Base-by-base conservation (phyloP, 1,140 invertebrate species). In the Drosophila malerkotliana region DNA sequence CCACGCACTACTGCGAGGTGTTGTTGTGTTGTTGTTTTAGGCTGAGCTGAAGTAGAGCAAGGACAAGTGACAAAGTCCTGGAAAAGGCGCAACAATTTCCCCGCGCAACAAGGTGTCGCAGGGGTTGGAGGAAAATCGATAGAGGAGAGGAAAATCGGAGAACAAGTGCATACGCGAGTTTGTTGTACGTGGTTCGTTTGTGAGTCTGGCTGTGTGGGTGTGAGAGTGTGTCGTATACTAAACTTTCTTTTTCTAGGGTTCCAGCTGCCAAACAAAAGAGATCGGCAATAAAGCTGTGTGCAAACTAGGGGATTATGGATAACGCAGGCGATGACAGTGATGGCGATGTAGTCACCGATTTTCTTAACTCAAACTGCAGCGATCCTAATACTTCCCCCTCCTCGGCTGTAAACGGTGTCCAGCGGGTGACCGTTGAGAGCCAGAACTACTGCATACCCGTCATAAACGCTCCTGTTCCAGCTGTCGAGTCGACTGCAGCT, bases 291-390 rank as follows among this genome's bases (percentile, higher is more conserved):
- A 47, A 10, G 21, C 54, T n/a, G 14, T n/a, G 30, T 12, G 24
- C 7, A 28, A 18, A 18, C 44, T 45, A 62, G n/a, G 18, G 44
- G 41, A 83, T 39, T 79, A 87, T 87, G 82, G 83, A 87, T 47
- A 88, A 74, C 53, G 41, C 44, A 45, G 58, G 64, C 55, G 78
- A 92, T 47, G 91, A 92, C 66, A 92, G 91, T 55, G 91, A 92
- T 52, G 90, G 80, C 66, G 91, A 92, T 80, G 76, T 89, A 52
- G 90, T 92, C 56, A 92, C 91, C 21, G 91, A 92, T 78, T 92
- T 91, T 60, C 58, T 92, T 28, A 91, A 91, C 61, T 91, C 88
- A 12, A 91, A 91, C 54, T 77, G 71, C 63, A 72, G 57, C 58
- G 68, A 78, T 54, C 53, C 79, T 58, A 49, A 51, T 56, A 37